These are phyloP conservation scores for Marmota flaviventris DNA, from an alignment of 2,113 vertebrate species.

Conservation along the genomic window DNA sequence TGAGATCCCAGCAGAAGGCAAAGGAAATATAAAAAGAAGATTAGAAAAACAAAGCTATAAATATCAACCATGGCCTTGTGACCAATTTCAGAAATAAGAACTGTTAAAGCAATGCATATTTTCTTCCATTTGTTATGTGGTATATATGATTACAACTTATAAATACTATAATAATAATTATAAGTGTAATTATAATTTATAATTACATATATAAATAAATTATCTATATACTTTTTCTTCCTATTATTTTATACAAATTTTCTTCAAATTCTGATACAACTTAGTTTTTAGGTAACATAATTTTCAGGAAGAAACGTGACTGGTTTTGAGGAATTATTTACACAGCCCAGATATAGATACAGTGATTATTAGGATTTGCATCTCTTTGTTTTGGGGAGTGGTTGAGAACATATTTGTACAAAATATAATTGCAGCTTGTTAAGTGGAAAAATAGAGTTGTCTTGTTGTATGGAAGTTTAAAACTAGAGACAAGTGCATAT, in stretches of 20 bases:
- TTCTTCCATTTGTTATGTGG: neutral
- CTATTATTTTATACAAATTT: neutral
- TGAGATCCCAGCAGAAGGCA: neutral
- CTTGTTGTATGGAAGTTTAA: neutral
- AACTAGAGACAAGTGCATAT: neutral
- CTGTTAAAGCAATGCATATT: neutral
- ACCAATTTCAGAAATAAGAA: neutral
- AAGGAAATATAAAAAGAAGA: neutral
- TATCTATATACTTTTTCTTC: neutral
- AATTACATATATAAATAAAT: neutral
- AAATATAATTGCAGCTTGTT: neutral
- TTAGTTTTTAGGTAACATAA: neutral
- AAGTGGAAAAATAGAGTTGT: neutral
- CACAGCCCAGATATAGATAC: neutral
- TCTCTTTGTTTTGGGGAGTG: neutral
- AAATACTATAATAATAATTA: neutral
- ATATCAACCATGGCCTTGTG: neutral
- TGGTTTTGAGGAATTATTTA: neutral
- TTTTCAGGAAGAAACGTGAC: neutral
- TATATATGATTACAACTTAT: neutral
- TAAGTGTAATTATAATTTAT: neutral
- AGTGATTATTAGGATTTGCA: neutral
- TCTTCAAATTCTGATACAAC: conserved; percentile 15
- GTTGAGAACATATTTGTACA: neutral
- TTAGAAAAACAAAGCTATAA: neutral